These are phyloP conservation scores for Rhinolophus sinicus DNA, from an alignment of 2,113 vertebrate genomes.

Conservation along the genomic window DNA sequence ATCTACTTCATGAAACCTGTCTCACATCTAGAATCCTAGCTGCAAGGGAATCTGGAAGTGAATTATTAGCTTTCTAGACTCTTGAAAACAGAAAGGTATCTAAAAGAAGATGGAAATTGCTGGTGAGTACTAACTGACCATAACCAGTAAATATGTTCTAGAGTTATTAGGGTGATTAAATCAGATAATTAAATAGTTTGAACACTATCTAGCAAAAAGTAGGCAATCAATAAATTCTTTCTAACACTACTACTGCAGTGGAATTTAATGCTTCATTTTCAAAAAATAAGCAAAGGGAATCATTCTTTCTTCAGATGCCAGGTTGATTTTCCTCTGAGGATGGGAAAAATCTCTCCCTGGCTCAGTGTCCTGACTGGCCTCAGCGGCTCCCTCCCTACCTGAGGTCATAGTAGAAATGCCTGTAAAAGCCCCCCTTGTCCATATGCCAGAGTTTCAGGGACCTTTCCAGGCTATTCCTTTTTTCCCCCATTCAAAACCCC, in stretches of 20 bases:
- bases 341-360: not conserved
- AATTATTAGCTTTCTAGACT: not conserved
- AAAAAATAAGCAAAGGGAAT: not conserved
- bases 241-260: not conserved
- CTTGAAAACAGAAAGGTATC: not conserved
- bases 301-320: not conserved
- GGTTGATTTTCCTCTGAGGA: not conserved
- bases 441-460: not conserved
- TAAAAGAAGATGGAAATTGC: constrained; percentile 3
- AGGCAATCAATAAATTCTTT: constrained; percentile 27
- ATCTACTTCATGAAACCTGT: not conserved
- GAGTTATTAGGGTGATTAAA: not conserved
- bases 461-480: not conserved
- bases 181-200: constrained; percentile 22
- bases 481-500: not conserved
- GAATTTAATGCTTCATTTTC: not conserved
- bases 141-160: not conserved
- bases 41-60: constrained; percentile 5
- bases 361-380: not conserved
- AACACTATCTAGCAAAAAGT: not conserved
- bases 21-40: not conserved
- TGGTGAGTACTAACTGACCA: not conserved
- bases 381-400: not conserved
- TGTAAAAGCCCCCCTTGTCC: not conserved
- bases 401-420: not conserved